Percentiles rank a stretch among this genome's conserved stretches.
These are phyloP conservation scores for Eurystomus glaucurus DNA, from an alignment of 2,797 vertebrate genomes.

Conservation along the genomic window DNA sequence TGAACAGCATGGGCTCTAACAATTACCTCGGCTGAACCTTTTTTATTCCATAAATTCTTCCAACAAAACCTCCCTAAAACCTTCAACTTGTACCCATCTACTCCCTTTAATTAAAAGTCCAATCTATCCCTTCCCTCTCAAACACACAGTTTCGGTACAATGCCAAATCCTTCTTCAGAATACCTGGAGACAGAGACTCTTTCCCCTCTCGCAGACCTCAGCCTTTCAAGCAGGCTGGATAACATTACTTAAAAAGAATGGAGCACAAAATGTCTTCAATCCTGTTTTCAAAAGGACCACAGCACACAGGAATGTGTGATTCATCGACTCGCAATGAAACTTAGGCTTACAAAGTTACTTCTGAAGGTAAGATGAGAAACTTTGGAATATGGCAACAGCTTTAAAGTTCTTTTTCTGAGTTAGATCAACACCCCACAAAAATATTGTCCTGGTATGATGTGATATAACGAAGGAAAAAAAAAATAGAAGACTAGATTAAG, in stretches of 20 bases:
- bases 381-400: not conserved
- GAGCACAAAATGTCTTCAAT: not conserved
- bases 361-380: not conserved
- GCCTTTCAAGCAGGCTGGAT: not conserved
- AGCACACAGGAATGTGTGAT: conserved; percentile 42
- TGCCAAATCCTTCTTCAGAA: not conserved
- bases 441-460: not conserved
- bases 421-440: not conserved
- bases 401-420: not conserved
- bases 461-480: not conserved
- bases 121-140: not conserved
- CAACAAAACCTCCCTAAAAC: not conserved
- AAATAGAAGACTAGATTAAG: not conserved
- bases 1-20: fast-evolving
- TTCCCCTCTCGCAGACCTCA: not conserved
- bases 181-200: not conserved
- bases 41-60: not conserved
- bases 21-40: not conserved
- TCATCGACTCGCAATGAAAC: conserved; percentile 28
- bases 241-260: not conserved
- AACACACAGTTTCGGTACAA: not conserved
- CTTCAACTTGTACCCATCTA: not conserved
- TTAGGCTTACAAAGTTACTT: not conserved
- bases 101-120: not conserved
- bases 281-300: not conserved